Percentiles rank a stretch among this genome's conserved stretches.
Evolutionary conservation across 1,140 invertebrate species (phyloP).

Genomic region (Achroia grisella): DNA sequence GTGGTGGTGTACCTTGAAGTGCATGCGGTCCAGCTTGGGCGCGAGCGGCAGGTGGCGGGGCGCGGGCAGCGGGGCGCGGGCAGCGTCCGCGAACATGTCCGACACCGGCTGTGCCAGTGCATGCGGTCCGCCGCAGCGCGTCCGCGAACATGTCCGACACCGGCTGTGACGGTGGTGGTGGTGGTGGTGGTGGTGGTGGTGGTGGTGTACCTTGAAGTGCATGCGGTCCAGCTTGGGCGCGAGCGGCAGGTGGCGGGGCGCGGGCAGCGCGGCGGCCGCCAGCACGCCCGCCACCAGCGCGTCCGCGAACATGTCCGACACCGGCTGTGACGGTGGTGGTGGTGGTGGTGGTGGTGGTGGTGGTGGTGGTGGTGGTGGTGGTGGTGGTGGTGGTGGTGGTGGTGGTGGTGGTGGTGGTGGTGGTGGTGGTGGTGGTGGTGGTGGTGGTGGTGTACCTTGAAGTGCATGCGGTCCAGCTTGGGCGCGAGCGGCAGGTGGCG

Average conservation of each 20-base stretch:
- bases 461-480: conserved; percentile 70
- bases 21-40: conserved; percentile 74
- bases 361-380: conserved; percentile 93
- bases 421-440: too few species aligned
- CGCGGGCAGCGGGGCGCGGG: conserved; percentile 78
- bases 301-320: conserved; percentile 99
- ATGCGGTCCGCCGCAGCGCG: conserved; percentile 73
- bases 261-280: conserved; percentile 81
- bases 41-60: conserved; percentile 76
- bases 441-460: too few species aligned
- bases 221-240: conserved; percentile 85
- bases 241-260: conserved; percentile 75
- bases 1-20: conserved; percentile 74
- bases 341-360: too few species aligned
- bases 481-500: conserved; percentile 76
- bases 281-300: conserved; percentile 90
- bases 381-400: conserved; percentile 85
- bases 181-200: neutral
- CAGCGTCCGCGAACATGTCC: conserved; percentile 75
- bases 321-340: conserved; percentile 92
- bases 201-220: conserved; percentile 87
- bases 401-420: too few species aligned
- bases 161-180: neutral
- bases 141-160: neutral
- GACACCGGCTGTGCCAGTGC: conserved; percentile 81